phyloP scores from a whole-genome alignment of 2,113 vertebrate genomes.

The Labeo catla region DNA sequence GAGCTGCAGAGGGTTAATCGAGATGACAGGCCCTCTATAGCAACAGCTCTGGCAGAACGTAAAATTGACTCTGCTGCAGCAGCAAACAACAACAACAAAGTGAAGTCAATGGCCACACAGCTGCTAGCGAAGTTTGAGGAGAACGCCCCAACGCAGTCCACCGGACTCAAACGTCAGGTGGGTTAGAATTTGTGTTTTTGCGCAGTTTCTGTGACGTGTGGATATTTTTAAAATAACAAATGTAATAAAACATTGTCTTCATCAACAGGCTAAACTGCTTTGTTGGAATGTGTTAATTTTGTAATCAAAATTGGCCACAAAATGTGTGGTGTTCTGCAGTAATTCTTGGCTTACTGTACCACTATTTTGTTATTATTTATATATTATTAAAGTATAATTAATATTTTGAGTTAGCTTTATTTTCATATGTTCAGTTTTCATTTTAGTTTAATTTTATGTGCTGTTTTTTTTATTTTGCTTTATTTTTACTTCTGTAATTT shows the following conservation, averaged over 20 bases:
- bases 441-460: no score
- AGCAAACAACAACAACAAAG: constrained; percentile 94
- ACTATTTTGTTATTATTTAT: not conserved
- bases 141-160: constrained; percentile 83
- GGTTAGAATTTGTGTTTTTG: not conserved
- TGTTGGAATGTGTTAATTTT: no score
- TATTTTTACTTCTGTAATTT: no score
- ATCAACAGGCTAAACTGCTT: not conserved
- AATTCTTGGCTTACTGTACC: not conserved
- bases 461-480: no score
- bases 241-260: not conserved
- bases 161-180: constrained; percentile 90
- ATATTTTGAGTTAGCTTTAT: not conserved
- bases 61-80: constrained; percentile 75
- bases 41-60: constrained; percentile 79
- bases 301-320: not conserved
- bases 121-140: constrained; percentile 96
- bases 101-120: constrained; percentile 97
- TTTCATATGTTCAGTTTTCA: not conserved
- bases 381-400: no score
- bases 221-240: not conserved
- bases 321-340: not conserved
- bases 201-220: no score
- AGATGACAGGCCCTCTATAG: constrained; percentile 78
- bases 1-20: constrained; percentile 74